Conservation (phyloP, 2,888 invertebrate species). For the Drosophila neutralis region DNA sequence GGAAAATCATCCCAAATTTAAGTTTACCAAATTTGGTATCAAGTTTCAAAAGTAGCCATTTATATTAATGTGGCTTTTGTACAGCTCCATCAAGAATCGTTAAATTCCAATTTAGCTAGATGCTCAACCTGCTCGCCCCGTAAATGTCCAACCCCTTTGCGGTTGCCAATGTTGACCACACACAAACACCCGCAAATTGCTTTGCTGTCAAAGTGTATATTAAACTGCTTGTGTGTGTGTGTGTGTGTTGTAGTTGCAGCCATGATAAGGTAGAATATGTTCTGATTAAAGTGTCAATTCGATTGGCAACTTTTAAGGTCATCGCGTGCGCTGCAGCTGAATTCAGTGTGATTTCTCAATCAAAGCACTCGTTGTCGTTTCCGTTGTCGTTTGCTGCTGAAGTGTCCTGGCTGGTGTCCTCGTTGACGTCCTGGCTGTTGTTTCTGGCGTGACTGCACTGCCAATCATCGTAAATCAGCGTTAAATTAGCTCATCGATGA, state of each 20-base stretch:
- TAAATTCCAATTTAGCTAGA: conserved; percentile 1
- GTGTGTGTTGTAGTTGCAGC: conserved; percentile 18
- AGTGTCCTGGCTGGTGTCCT: not conserved
- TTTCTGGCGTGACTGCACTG: conserved; percentile 67
- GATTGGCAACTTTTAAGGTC: conserved; percentile 60
- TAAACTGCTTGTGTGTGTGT: not conserved
- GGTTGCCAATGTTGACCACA: conserved; percentile 4
- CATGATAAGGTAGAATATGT: not conserved
- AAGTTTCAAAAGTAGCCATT: not conserved
- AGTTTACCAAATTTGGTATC: not conserved
- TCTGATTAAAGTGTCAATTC: conserved; percentile 50
- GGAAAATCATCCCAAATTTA: not conserved
- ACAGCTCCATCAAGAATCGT: not conserved
- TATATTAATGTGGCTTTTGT: not conserved
- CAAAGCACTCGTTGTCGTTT: conserved; percentile 35
- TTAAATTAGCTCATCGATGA: conserved; percentile 70
- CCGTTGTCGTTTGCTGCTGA: not conserved
- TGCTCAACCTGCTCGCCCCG: too few species aligned
- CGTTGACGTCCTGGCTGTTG: conserved; percentile 1
- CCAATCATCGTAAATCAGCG: conserved; percentile 72
- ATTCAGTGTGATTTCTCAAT: conserved; percentile 65
- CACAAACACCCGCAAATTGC: conserved; percentile 2
- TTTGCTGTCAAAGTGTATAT: conserved; percentile 9
- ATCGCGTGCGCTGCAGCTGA: conserved; percentile 38
- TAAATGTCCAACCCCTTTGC: not conserved